These are phyloP conservation scores for Hyperoplus immaculatus DNA, from an alignment of 2,797 vertebrate species.

Conservation along the genomic window DNA sequence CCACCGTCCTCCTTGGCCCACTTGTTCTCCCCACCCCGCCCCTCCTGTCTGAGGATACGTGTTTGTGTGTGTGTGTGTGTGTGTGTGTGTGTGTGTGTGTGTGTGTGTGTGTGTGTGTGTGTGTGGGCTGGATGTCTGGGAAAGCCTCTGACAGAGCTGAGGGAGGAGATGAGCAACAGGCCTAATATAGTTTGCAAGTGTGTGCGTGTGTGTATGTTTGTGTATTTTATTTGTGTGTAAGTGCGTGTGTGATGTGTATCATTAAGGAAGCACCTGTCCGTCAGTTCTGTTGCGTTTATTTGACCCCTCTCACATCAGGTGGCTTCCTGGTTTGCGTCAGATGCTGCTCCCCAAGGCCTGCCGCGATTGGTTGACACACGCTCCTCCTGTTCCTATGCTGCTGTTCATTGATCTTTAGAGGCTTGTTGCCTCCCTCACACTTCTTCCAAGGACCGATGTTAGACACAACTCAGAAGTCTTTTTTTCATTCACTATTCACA, in stretches of 20 bases:
- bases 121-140: conserved; percentile 81
- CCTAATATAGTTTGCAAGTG: conserved; percentile 74
- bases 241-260: conserved; percentile 73
- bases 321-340: conserved; percentile 98
- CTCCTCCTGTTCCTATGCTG: conserved; percentile 81
- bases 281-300: conserved; percentile 90
- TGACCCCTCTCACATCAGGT: conserved; percentile 96
- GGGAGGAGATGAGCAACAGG: conserved; percentile 80
- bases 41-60: conserved; percentile 77
- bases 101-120: conserved; percentile 42
- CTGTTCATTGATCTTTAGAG: conserved; percentile 87
- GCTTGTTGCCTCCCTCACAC: conserved; percentile 64
- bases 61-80: no score
- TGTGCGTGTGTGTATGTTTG: conserved; percentile 57
- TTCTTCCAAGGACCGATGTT: conserved; percentile 39
- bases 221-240: conserved; percentile 30
- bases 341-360: conserved; percentile 81
- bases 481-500: conserved; percentile 25
- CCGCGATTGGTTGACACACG: conserved; percentile 77
- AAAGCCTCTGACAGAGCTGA: conserved; percentile 85
- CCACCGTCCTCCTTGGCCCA: conserved; percentile 78
- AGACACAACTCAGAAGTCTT: conserved; percentile 21
- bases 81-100: conserved; percentile 19
- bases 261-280: conserved; percentile 97
- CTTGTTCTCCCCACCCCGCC: conserved; percentile 60